These are phyloP conservation scores for Ailuropoda melanoleuca DNA, from an alignment of 2,113 vertebrate genomes.

Conservation along the genomic window DNA sequence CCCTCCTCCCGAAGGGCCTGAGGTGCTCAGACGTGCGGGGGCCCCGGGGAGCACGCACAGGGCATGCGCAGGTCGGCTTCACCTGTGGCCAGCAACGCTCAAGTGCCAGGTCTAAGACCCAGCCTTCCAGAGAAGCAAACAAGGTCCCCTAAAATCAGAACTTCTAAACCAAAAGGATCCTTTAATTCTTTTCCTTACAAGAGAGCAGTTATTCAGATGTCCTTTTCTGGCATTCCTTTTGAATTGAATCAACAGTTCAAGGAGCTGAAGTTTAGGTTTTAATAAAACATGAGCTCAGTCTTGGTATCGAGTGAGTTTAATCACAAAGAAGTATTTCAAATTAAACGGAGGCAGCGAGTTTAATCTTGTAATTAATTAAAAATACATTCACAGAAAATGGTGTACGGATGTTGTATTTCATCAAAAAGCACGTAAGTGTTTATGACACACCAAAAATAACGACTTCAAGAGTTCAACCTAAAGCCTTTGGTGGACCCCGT, in stretches of 20 bases:
- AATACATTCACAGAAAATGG: neutral
- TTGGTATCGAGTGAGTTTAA: neutral
- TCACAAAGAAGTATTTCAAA: neutral
- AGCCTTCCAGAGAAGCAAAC: neutral
- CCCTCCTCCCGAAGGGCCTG: neutral
- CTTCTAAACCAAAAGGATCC: no score
- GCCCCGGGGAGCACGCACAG: neutral
- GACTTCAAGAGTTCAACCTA: fast-evolving
- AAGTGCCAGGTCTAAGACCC: neutral
- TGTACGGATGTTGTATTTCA: neutral
- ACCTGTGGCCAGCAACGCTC: no score
- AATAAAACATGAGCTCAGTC: neutral
- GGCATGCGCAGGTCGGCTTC: neutral
- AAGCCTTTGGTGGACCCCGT: fast-evolving
- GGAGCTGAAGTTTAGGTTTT: neutral
- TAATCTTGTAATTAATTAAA: neutral
- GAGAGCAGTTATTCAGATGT: fast-evolving
- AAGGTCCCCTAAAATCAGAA: neutral
- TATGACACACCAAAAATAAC: neutral
- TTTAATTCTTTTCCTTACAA: neutral
- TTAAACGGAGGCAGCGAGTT: neutral
- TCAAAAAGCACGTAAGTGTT: neutral
- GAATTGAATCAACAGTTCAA: no score
- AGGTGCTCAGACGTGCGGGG: no score
- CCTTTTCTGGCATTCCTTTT: no score